phyloP scores from a whole-genome alignment of 2,888 invertebrate genomes.

The Gastracanthus pulcherrimus region DNA sequence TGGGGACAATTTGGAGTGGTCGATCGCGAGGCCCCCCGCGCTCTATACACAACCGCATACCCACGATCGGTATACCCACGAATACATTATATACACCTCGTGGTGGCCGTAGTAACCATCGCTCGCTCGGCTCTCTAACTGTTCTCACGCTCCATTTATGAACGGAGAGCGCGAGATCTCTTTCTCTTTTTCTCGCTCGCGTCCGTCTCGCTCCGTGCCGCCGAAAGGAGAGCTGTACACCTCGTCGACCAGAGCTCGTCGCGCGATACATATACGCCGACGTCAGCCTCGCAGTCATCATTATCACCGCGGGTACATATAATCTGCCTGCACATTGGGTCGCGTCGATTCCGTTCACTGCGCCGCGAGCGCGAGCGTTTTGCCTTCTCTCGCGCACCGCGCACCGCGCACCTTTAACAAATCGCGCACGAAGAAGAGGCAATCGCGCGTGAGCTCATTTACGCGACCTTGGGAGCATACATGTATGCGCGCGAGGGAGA shows the following conservation, averaged over 20 bases:
- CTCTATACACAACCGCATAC: background rate
- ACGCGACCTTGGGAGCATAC: slow-evolving; percentile 33
- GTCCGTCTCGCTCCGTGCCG: background rate
- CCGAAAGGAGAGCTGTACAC: background rate
- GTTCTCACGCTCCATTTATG: slow-evolving; percentile 62
- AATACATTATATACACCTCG: background rate
- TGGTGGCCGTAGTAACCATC: slow-evolving; percentile 26
- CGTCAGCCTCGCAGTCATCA: no score
- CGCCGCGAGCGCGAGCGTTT: background rate
- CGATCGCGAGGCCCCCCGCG: background rate
- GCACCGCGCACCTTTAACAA: slow-evolving; percentile 10
- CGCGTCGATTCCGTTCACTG: slow-evolving; percentile 49
- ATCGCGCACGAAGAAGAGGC: slow-evolving; percentile 7
- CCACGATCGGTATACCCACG: background rate
- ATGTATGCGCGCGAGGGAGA: slow-evolving; percentile 4
- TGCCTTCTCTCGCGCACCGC: background rate
- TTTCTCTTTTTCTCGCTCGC: slow-evolving; percentile 8
- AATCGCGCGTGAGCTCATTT: slow-evolving; percentile 29
- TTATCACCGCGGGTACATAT: no score
- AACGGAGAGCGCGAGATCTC: slow-evolving; percentile 43
- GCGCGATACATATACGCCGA: background rate
- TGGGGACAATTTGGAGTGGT: background rate
- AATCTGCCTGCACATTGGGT: background rate
- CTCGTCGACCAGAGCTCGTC: background rate
- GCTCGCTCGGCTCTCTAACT: slow-evolving; percentile 46